These are phyloP conservation scores for Oreochromis aureus DNA, from an alignment of 2,113 vertebrate genomes.

Conservation along the genomic window DNA sequence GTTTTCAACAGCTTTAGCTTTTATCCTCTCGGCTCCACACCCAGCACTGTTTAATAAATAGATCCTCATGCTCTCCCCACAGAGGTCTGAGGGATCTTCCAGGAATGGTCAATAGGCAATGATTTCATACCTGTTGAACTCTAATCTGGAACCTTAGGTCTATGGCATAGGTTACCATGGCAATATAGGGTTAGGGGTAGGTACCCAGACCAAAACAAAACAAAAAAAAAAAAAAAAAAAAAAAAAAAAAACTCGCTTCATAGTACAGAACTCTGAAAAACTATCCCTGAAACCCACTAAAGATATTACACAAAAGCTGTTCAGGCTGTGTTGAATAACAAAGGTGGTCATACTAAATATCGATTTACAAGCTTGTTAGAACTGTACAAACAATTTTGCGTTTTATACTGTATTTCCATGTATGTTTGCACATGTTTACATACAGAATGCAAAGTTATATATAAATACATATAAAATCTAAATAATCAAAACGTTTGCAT, in stretches of 20 bases:
- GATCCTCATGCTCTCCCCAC: no score
- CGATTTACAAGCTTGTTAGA: background rate
- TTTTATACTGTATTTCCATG: background rate
- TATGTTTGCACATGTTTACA: background rate
- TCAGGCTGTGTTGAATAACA: background rate
- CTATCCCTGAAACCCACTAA: background rate
- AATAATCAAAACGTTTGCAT: background rate
- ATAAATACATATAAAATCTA: background rate
- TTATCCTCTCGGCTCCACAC: no score
- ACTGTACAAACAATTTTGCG: background rate
- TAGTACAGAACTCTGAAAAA: background rate
- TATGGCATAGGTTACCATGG: no score
- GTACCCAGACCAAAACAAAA: no score
- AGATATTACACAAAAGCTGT: background rate
- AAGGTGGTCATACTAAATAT: background rate
- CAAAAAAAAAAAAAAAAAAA: accelerated
- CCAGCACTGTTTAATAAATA: no score
- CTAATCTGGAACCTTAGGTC: no score
- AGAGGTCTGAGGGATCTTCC: no score
- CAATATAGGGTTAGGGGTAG: no score
- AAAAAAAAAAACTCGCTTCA: no score
- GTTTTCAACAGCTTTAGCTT: no score
- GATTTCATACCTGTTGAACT: no score
- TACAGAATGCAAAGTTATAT: background rate
- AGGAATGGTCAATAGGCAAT: no score